Evolutionary conservation across 2,888 invertebrate genomes (phyloP).

Genomic region (Hydrotaea cyrtoneurina): DNA sequence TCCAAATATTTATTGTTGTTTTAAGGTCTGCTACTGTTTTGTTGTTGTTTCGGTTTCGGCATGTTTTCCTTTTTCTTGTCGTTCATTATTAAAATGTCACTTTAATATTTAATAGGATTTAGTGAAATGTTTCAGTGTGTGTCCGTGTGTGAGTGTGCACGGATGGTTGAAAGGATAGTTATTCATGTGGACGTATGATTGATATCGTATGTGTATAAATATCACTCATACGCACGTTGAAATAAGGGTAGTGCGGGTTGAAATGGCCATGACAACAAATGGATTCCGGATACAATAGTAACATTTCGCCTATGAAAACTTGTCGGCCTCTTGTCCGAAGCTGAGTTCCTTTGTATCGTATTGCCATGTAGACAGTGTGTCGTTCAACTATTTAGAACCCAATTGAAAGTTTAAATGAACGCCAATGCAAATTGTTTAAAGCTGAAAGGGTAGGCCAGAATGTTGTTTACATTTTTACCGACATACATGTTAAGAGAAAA

Average conservation of each 20-base stretch:
- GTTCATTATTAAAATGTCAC: slow-evolving; percentile 26
- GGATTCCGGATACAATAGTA: background rate
- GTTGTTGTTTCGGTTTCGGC: background rate
- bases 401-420: too few relatives aligned
- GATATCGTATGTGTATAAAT: slow-evolving; percentile 3
- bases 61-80: background rate
- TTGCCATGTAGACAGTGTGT: too few relatives aligned
- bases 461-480: too few relatives aligned
- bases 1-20: background rate
- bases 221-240: background rate
- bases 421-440: too few relatives aligned
- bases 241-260: background rate
- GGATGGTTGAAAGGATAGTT: background rate
- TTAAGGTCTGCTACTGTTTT: background rate
- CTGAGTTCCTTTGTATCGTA: too few relatives aligned
- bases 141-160: background rate
- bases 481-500: too few relatives aligned
- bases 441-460: too few relatives aligned
- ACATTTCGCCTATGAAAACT: background rate
- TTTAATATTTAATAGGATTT: slow-evolving; percentile 34
- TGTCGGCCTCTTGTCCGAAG: too few relatives aligned
- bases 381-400: too few relatives aligned
- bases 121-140: background rate
- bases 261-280: slow-evolving; percentile 6
- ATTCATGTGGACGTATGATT: background rate